Percentiles rank a stretch among this genome's conserved stretches.
These are phyloP conservation scores for Myotis brandtii DNA, from an alignment of 2,113 vertebrate genomes.

Conservation along the genomic window DNA sequence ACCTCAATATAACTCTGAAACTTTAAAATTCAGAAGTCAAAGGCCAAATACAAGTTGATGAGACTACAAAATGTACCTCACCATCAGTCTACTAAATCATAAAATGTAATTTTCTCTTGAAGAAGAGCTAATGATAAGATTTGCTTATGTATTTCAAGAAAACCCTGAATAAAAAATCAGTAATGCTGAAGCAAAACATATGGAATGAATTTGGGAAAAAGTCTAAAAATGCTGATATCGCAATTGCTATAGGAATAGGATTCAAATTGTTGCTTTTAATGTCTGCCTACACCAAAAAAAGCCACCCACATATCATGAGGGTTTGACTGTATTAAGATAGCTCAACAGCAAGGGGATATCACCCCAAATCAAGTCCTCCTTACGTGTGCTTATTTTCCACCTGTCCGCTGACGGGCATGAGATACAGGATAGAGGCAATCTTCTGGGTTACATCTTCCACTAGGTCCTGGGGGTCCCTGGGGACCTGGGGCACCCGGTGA, in stretches of 20 bases:
- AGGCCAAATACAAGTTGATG: constrained; percentile 65
- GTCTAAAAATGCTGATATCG: constrained; percentile 62
- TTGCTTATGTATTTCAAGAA: constrained; percentile 73
- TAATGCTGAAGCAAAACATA: constrained; percentile 77
- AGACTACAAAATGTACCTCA: constrained; percentile 29
- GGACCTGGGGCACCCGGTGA: constrained; percentile 85
- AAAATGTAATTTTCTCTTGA: constrained; percentile 72
- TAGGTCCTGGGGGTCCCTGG: constrained; percentile 90
- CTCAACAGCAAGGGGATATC: constrained; percentile 56
- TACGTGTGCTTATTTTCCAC: constrained; percentile 79
- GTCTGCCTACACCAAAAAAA: constrained; percentile 70
- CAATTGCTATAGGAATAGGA: constrained; percentile 71
- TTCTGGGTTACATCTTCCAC: constrained; percentile 91
- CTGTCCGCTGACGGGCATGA: constrained; percentile 79
- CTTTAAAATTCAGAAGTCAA: constrained; percentile 73
- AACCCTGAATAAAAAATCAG: constrained; percentile 71
- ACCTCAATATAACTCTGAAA: constrained; percentile 57
- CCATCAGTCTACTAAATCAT: constrained; percentile 41
- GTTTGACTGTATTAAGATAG: background rate
- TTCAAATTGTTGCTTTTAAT: constrained; percentile 70
- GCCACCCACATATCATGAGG: constrained; percentile 50
- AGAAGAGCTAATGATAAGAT: constrained; percentile 69
- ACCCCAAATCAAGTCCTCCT: constrained; percentile 48
- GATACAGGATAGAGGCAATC: constrained; percentile 89
- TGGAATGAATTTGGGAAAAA: constrained; percentile 86